Evolutionary conservation across 1,140 invertebrate genomes (phyloP).

Genomic region (Habropoda laboriosa): DNA sequence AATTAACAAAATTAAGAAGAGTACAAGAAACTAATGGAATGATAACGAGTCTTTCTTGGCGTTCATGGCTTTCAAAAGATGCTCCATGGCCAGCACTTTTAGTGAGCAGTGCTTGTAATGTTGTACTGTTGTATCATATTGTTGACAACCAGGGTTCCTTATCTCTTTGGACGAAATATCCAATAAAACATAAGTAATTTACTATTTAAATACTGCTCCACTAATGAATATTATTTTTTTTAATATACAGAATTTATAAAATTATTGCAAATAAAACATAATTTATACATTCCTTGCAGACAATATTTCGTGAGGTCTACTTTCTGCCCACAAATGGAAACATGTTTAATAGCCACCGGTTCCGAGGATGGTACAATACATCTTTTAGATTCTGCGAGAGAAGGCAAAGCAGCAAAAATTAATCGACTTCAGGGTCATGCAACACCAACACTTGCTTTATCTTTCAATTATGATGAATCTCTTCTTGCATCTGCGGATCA

Average conservation of each 20-base stretch:
- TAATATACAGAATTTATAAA: conserved; percentile 31
- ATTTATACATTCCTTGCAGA: conserved; percentile 54
- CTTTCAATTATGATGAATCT: conserved; percentile 95
- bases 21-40: conserved; percentile 84
- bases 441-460: conserved; percentile 90
- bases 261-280: conserved; percentile 26
- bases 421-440: conserved; percentile 94
- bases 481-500: conserved; percentile 92
- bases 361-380: conserved; percentile 94
- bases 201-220: neutral
- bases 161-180: conserved; percentile 80
- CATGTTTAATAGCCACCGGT: conserved; percentile 86
- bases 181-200: conserved; percentile 80
- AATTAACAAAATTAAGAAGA: conserved; percentile 87
- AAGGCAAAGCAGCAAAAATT: conserved; percentile 86
- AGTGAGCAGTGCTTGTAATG: conserved; percentile 90
- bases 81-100: conserved; percentile 89
- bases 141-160: conserved; percentile 74
- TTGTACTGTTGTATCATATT: conserved; percentile 84
- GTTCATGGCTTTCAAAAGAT: conserved; percentile 91
- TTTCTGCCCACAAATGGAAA: conserved; percentile 88
- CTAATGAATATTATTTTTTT: conserved; percentile 31
- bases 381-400: conserved; percentile 90
- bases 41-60: conserved; percentile 89
- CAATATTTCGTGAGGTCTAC: conserved; percentile 86